Conservation (phyloP, 2,113 vertebrate species). For the Archilochus colubris region DNA sequence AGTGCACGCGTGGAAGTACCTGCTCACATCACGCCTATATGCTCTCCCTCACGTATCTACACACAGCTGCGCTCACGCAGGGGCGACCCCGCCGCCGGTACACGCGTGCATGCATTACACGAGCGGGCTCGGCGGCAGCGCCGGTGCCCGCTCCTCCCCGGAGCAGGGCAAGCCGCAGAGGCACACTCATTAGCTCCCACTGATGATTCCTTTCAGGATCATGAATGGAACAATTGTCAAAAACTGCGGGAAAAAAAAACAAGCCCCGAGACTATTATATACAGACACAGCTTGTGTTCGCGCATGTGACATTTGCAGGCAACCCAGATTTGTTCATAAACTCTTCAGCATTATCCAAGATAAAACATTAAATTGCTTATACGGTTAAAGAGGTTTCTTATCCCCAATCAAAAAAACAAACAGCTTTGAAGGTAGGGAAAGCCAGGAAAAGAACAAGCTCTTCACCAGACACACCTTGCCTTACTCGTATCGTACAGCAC, state of each 20-base stretch:
- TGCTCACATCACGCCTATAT: background rate
- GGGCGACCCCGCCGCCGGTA: background rate
- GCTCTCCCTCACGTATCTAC: background rate
- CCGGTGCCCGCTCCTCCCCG: slow-evolving; percentile 38
- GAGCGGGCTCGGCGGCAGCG: background rate
- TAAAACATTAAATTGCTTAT: slow-evolving; percentile 41
- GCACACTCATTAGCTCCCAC: slow-evolving; percentile 53
- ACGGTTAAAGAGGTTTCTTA: slow-evolving; percentile 1
- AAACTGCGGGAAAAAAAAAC: slow-evolving; percentile 60
- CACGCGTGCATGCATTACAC: slow-evolving; percentile 52
- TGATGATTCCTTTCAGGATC: slow-evolving; percentile 64
- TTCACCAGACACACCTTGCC: slow-evolving; percentile 59
- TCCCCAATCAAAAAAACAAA: slow-evolving; percentile 5
- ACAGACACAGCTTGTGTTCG: slow-evolving; percentile 52
- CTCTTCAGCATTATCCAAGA: slow-evolving; percentile 42
- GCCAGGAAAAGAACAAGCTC: slow-evolving; percentile 5
- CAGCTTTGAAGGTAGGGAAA: slow-evolving; percentile 35
- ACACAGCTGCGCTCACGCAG: background rate
- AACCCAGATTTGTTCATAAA: slow-evolving; percentile 69
- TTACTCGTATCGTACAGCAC: slow-evolving; percentile 44
- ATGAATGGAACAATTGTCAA: slow-evolving; percentile 68
- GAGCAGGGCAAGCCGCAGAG: slow-evolving; percentile 7
- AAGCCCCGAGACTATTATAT: slow-evolving; percentile 44
- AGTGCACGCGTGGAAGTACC: slow-evolving; percentile 13
- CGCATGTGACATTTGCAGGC: slow-evolving; percentile 65